Evolutionary conservation across 1,140 invertebrate genomes (phyloP), one percentile per base, ranked within the genome.

Genomic region (Mya arenaria): DNA sequence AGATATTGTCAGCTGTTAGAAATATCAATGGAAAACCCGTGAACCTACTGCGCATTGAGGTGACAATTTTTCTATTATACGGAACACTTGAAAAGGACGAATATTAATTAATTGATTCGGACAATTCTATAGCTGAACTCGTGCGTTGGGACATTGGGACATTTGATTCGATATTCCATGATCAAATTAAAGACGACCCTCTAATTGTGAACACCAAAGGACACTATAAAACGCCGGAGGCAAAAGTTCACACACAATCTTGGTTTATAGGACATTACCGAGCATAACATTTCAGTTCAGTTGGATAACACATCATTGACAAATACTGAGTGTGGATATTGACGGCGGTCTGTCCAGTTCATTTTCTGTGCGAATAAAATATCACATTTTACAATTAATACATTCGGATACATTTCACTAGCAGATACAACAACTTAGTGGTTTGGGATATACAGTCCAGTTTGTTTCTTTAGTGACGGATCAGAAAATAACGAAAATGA

Each of bases 91-190:
- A 17, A 68, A 78, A 66, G 56, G 13, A 36, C 28, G 66, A 41
- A 78, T 66, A 78, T 78, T 65, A 78, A 78, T 78, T 55, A 78
- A 78, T 65, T 58, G 72, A 75, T 39, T 39, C 19, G 5, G 58
- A 63, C 37, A 44, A 56, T 32, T 55, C n/a, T 32, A 25, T 30
- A 36, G 36, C 15, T 15, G 63, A 39, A 4, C 60, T 32, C 23
- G 39, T n/a, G 8, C 36, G 1, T 36, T 34, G 62, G 34, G n/a
- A n/a, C n/a, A 52, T 60, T 25, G 36, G 28, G 32, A 48, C 44
- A 48, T 72, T 65, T 78, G 58, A 65, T 78, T 55, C 34, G 58
- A 78, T 66, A 19, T 66, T 66, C 74, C 44, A 15, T 37, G 25
- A 36, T 44, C 36, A 65, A 63, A 48, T 55, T 44, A 32, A 63